Evolutionary conservation across 2,113 vertebrate species (phyloP), one percentile per base, ranked within the genome.

Genomic region (Nerophis lumbriciformis): DNA sequence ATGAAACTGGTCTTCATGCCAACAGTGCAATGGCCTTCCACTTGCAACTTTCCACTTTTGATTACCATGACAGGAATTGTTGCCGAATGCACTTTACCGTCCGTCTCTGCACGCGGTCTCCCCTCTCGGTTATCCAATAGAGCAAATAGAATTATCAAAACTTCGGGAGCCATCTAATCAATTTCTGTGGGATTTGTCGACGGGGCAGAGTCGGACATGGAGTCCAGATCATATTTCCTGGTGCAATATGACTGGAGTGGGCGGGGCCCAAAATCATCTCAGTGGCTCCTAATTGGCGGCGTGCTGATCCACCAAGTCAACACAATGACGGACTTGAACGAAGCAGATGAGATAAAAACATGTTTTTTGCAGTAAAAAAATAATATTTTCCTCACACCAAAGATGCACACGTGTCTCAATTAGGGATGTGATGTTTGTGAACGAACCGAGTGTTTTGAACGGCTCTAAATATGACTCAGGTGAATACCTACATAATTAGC

Each of bases 41-140:
- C 61, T 62, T 37, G 49, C 62, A 71, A 75, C 76, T 72, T 76
- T 81, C 72, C 79, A 69, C 61, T 87, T 87, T 82, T 87, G 80
- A 89, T 87, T 87, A 79, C 80, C 73, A 78, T 71, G 65, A 82
- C 79, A 85, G 73, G 86, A 83, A 85, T 84, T 82, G 72, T 28
- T 81, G 79, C 83, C 84, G 83, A 88, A 86, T 81, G 72, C 80
- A 88, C 79, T 88, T 75, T 28, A 28, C 21, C 21, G 21, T 81
- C 72, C 28, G 72, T 75, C 69, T 69, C 56, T 61, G 60, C 78
- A 66, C 73, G 75, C 70, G 49, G 64, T 63, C 71, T 72, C 68
- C 60, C 70, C 61, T 67, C 69, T 55, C 76, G 36, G 77, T 83
- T 83, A 87, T 87, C 81, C 78, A 79, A 83, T 81, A 63, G 69